These are phyloP conservation scores for Stegophylla sp. DNA, from an alignment of 2,888 invertebrate genomes.

Conservation along the genomic window DNA sequence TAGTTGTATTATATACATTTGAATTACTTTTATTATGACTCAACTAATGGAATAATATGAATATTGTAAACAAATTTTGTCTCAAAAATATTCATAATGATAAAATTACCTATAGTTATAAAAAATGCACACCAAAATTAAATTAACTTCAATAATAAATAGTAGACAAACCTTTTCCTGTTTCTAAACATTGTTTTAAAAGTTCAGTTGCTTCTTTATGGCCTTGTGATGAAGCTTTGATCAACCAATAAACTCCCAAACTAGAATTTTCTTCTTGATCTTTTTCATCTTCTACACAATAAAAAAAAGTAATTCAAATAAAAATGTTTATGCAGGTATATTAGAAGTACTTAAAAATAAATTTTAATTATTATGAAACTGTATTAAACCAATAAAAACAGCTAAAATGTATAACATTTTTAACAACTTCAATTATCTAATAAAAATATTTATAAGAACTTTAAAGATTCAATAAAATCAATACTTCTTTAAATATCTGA, in stretches of 20 bases:
- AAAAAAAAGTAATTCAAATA: constrained; percentile 2
- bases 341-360: no score
- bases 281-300: constrained; percentile 70
- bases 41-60: no score
- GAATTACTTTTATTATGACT: no score
- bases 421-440: no score
- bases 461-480: no score
- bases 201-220: constrained; percentile 85
- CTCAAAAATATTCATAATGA: no score
- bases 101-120: no score
- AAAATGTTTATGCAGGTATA: background rate
- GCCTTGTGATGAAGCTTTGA: constrained; percentile 92
- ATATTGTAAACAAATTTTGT: no score
- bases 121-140: background rate
- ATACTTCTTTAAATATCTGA: no score
- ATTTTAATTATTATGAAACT: no score
- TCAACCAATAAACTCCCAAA: constrained; percentile 86
- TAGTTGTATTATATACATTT: no score
- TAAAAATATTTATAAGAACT: no score
- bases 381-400: background rate
- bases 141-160: background rate
- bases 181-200: constrained; percentile 76
- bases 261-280: constrained; percentile 79
- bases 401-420: background rate
- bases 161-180: constrained; percentile 67